Conservation (phyloP, 2,113 vertebrate species). For the Marcusenius ussheri region DNA sequence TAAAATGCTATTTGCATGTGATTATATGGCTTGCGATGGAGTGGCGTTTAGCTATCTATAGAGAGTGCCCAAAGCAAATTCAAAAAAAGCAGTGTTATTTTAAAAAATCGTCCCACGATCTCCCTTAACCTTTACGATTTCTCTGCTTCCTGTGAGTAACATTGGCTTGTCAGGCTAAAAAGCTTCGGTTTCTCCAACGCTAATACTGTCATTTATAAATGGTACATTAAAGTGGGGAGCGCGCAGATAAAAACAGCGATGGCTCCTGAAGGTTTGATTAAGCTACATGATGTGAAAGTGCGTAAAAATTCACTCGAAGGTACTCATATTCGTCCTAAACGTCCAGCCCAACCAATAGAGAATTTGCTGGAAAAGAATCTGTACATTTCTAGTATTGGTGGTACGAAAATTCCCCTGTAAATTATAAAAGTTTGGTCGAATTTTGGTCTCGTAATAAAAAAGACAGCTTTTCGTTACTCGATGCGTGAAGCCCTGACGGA, state of each 20-base stretch:
- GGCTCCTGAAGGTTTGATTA: conserved; percentile 24
- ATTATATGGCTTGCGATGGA: conserved; percentile 58
- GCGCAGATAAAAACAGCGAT: conserved; percentile 9
- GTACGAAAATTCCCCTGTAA: conserved; percentile 30
- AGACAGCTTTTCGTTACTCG: neutral
- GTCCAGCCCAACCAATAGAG: conserved; percentile 26
- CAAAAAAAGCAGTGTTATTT: conserved; percentile 23
- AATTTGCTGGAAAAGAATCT: conserved; percentile 39
- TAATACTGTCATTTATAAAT: conserved; percentile 26
- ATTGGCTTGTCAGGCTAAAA: conserved; percentile 16
- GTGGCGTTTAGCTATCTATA: conserved; percentile 21
- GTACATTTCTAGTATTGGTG: conserved; percentile 31
- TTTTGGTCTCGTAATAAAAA: conserved; percentile 34
- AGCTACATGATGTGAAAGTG: conserved; percentile 34
- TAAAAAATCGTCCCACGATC: conserved; percentile 16
- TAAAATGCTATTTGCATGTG: conserved; percentile 56
- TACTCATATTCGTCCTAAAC: conserved; percentile 28
- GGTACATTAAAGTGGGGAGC: conserved; percentile 23
- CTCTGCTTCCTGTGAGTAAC: neutral
- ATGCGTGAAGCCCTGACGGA: conserved; percentile 21
- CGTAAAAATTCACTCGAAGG: conserved; percentile 35
- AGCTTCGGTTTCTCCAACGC: conserved; percentile 13
- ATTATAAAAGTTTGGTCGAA: conserved; percentile 41
- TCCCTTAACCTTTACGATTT: neutral
- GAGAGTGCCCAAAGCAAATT: conserved; percentile 37